A percentile compares a stretch with the other conserved stretches of the same genome.
These are phyloP conservation scores for Pardalotus punctatus DNA, from an alignment of 2,113 vertebrate species.

Conservation along the genomic window DNA sequence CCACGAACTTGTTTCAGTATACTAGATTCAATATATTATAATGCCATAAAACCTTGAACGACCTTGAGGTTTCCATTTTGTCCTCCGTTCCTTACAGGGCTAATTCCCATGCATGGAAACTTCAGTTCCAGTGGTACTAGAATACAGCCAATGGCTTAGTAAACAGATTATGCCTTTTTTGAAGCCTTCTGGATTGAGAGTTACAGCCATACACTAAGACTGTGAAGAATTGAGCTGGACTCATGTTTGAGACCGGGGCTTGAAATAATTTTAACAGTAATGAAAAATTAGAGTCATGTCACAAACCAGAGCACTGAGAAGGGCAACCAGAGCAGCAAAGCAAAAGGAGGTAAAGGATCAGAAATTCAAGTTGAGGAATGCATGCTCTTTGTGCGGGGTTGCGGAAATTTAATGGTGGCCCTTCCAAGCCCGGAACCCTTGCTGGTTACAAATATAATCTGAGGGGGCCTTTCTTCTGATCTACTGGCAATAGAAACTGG, in stretches of 20 bases:
- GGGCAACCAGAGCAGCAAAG: neutral
- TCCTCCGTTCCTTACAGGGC: neutral
- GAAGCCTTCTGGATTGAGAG: neutral
- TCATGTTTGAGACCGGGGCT: neutral
- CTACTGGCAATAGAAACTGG: neutral
- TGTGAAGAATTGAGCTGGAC: neutral
- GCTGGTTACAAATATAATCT: neutral
- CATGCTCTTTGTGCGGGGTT: neutral
- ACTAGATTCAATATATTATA: neutral
- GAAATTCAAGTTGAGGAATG: neutral
- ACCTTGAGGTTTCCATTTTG: neutral
- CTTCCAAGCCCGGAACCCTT: neutral
- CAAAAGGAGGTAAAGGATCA: neutral
- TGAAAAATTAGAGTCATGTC: neutral
- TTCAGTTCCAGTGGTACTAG: neutral
- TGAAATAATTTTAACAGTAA: neutral
- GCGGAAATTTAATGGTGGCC: neutral
- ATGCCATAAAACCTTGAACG: neutral
- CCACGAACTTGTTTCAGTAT: neutral
- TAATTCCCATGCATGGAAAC: neutral
- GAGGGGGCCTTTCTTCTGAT: neutral
- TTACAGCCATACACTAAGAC: neutral
- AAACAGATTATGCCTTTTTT: neutral
- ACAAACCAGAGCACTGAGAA: neutral
- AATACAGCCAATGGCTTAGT: neutral